Conservation (phyloP, 1,140 invertebrate genomes). For the Agrilus planipennis region DNA sequence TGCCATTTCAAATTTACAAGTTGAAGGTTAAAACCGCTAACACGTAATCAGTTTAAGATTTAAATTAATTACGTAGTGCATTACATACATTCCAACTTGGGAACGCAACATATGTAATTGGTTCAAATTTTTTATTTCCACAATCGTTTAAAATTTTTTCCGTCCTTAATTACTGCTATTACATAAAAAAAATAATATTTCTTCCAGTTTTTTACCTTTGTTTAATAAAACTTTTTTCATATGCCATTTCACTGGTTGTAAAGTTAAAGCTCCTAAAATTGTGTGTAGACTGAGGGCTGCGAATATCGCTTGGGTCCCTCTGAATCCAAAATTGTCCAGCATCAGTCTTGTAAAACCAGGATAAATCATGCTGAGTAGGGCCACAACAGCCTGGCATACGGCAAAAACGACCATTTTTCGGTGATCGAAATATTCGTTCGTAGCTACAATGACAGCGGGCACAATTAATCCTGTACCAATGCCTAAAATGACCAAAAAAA, state of each 20-base stretch:
- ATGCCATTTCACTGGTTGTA: conserved; percentile 59
- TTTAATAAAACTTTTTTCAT: conserved; percentile 43
- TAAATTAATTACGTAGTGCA: too few relatives aligned
- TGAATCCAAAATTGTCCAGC: conserved; percentile 42
- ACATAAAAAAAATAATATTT: too few relatives aligned
- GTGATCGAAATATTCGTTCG: conserved; percentile 46
- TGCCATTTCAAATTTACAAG: too few relatives aligned
- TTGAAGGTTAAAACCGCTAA: too few relatives aligned
- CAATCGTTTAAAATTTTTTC: too few relatives aligned
- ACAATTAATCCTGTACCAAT: conserved; percentile 45
- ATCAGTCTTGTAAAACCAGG: conserved; percentile 40
- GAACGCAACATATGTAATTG: too few relatives aligned
- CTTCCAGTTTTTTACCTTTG: too few relatives aligned
- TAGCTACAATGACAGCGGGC: conserved; percentile 41
- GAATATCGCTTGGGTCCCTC: conserved; percentile 44
- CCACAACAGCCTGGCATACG: conserved; percentile 44
- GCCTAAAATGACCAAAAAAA: too few relatives aligned
- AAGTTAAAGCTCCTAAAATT: conserved; percentile 45
- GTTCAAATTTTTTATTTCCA: too few relatives aligned
- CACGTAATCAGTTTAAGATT: too few relatives aligned
- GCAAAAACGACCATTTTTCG: conserved; percentile 47
- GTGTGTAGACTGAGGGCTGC: conserved; percentile 48
- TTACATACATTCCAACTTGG: too few relatives aligned
- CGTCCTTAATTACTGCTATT: too few relatives aligned
- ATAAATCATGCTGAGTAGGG: conserved; percentile 42